Evolutionary conservation across 2,888 invertebrate species (phyloP), one percentile per base, ranked within the genome.

Genomic region (Drosophila fungiperda): DNA sequence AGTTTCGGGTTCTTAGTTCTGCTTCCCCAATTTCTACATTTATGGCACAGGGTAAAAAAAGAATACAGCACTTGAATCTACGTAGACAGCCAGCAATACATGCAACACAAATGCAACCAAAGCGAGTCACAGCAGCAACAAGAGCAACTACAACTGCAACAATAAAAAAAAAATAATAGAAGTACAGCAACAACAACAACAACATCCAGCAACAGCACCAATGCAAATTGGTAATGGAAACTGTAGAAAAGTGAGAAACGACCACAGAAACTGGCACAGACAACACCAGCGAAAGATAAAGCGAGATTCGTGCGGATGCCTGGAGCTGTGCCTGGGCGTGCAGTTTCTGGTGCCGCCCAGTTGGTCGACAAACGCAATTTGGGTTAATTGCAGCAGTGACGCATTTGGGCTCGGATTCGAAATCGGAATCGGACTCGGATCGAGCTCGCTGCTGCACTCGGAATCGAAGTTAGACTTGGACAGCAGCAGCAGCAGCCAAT

Each of bases 311-410:
- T 83, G 85, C 75, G 57, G 62, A 67, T 60, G 87, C 85, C 85
- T 40, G 50, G 45, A 86, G 89, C 69, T 52, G 52, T 45, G 26
- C 17, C 69, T 74, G 73, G 73, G 66, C 68, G 73, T 73, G 74
- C 66, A 53, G 68, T 45, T 65, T 63, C 53, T 42, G 72, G 54
- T 68, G 80, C 68, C 73, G 80, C 77, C 80, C 83, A 76, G 75
- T 69, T 70, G 82, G 68, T 52, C 60, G 64, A 60, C 74, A 73
- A 73, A 70, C 66, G 72, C 82, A 71, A 85, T 81, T 85, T 89
- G 79, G 89, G 85, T 89, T 85, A 85, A 85, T 87, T 89, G 87
- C 72, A 57, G 66, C 60, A 73, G 81, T 71, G 78, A 83, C 86
- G 76, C 84, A 76, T 72, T 68, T 45, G 33, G 50, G 32, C 40